Evolutionary conservation across 1,140 invertebrate genomes (phyloP), one percentile per base, ranked within the genome.

Genomic region (Venustaconcha ellipsiformis): DNA sequence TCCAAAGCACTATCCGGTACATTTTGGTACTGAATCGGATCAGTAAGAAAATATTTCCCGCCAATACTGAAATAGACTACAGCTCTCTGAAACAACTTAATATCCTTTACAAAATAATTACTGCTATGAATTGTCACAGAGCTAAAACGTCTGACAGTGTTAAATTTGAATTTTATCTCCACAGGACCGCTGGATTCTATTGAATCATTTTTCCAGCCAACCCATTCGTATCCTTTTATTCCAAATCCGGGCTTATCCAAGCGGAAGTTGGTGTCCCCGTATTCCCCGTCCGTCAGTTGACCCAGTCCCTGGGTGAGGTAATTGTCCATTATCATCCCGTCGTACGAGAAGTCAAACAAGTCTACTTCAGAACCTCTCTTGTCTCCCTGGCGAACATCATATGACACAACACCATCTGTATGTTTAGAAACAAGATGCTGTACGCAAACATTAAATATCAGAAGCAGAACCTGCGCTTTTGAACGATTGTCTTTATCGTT

Each of bases 281-380:
- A 80, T 37, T 83, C 92, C 14, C 96, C 96, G 88, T 98, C 96
- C 20, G 94, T 94, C 71, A 98, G 91, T 86, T 96, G 94, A n/a
- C 97, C 97, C 4, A 98, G 90, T 23, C 96, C 96, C 37, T 79
- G 70, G 1, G 68, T 71, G 12, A 84, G 67, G 64, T 80, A 82
- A 14, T 78, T 94, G 89, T 83, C 94, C 20, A 89, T 72, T 72
- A 94, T 92, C 59, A 87, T 85, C 2, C 97, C 97, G 89, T 99
- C 97, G 90, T 98, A 99, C 58, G 94, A 95, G 80, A 94, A 93
- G 89, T 99, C 97, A 76, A 94, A 95, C 62, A 98, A 93, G 88
- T 97, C 95, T 82, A 96, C 93, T 81, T 94, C 89, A 85, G 91
- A 93, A 67, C 92, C 93, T 67, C 94, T 91, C 73, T 92, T 92